Evolutionary conservation across 2,797 vertebrate species (phyloP).

Genomic region (Dipus sagitta): DNA sequence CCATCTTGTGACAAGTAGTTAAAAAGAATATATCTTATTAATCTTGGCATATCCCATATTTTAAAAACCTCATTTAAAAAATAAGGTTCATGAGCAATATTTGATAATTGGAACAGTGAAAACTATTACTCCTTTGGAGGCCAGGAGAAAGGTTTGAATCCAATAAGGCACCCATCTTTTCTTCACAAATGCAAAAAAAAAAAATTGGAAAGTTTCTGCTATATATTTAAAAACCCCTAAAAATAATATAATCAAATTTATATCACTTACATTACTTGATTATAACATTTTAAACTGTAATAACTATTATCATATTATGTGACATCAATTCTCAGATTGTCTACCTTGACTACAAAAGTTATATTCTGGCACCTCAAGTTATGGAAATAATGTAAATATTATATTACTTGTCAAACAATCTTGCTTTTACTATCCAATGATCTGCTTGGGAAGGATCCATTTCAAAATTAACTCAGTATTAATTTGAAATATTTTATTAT

Average conservation of each 20-base stretch:
- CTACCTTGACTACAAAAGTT: neutral
- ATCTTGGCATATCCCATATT: neutral
- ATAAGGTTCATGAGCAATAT: neutral
- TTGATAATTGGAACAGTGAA: constrained; percentile 37
- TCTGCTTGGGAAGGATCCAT: constrained; percentile 8
- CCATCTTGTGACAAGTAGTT: neutral
- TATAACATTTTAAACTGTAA: constrained; percentile 22
- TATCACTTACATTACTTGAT: constrained; percentile 27
- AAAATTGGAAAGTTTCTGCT: neutral
- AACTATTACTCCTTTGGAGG: neutral
- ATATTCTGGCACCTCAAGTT: neutral
- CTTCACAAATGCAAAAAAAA: constrained; percentile 1
- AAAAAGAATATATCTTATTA: neutral
- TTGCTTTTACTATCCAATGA: constrained; percentile 55
- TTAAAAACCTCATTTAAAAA: neutral
- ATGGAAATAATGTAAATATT: constrained; percentile 6
- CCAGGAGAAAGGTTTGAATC: neutral
- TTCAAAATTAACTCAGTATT: constrained; percentile 22
- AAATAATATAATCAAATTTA: neutral
- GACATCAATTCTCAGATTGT: neutral
- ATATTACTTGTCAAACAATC: neutral
- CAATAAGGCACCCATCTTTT: neutral
- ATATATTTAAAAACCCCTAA: neutral
- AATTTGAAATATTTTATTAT: neutral
- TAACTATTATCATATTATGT: neutral